These are phyloP conservation scores for Prenolepis imparis DNA, from an alignment of 2,888 invertebrate species.

Conservation along the genomic window DNA sequence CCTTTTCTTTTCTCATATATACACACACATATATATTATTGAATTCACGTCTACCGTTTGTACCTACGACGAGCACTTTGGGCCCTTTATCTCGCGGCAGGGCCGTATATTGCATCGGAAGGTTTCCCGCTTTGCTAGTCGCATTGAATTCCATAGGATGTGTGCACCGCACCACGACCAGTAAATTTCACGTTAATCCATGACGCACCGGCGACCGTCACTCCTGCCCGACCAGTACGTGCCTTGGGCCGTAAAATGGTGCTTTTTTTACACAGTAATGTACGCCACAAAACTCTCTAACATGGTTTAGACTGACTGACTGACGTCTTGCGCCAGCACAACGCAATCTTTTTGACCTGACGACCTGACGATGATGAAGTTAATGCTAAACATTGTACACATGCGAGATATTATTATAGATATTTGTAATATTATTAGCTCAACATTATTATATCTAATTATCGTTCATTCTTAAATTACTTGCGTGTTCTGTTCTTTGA, in stretches of 20 bases:
- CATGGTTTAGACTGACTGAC: conserved; percentile 26
- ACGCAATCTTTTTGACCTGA: conserved; percentile 12
- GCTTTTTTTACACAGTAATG: conserved; percentile 34
- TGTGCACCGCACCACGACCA: conserved; percentile 60
- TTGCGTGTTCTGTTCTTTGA: not conserved
- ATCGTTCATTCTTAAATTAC: not conserved
- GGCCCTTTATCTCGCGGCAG: conserved; percentile 60
- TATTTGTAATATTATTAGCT: not conserved
- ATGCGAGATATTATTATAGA: conserved; percentile 1
- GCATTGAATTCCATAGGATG: conserved; percentile 69
- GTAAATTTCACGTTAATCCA: conserved; percentile 56
- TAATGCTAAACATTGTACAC: not conserved
- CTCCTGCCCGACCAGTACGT: conserved; percentile 34
- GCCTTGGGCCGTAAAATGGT: conserved; percentile 40
- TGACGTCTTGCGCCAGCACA: conserved; percentile 22
- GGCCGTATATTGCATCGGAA: conserved; percentile 70
- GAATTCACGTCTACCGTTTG: conserved; percentile 34
- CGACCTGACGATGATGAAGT: conserved; percentile 10
- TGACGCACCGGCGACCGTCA: conserved; percentile 34
- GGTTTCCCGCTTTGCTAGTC: conserved; percentile 70
- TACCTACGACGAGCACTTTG: conserved; percentile 48
- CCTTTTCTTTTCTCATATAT: conserved; percentile 8
- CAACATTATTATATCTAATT: not conserved
- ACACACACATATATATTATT: conserved; percentile 12
- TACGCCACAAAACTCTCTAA: conserved; percentile 17